Percentiles rank a stretch among this genome's conserved stretches.
These are phyloP conservation scores for Lordiphosa andalusiaca DNA, from an alignment of 2,888 invertebrate species.

Conservation along the genomic window DNA sequence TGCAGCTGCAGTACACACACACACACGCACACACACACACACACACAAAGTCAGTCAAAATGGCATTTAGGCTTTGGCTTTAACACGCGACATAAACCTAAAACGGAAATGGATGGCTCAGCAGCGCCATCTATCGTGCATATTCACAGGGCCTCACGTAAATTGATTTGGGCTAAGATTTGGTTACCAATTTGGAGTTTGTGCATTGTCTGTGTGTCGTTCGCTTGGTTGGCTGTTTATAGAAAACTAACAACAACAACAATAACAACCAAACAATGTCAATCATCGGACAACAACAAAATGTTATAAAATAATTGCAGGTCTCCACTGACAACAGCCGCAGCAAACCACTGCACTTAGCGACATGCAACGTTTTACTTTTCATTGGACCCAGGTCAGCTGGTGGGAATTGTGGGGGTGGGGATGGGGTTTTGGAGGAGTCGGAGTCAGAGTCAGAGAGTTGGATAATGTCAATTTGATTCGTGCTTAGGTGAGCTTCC, in stretches of 20 bases:
- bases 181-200: constrained; percentile 26
- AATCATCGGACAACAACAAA: constrained; percentile 48
- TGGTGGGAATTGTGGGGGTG: constrained; percentile 20
- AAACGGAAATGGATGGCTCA: constrained; percentile 51
- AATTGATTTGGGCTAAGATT: constrained; percentile 65
- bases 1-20: neutral
- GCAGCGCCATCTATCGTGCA: constrained; percentile 47
- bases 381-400: constrained; percentile 43
- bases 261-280: constrained; percentile 48
- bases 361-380: constrained; percentile 66
- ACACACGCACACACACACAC: constrained; percentile 1
- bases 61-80: constrained; percentile 61
- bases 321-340: constrained; percentile 49
- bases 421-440: neutral
- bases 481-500: constrained; percentile 17
- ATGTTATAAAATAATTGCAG: constrained; percentile 67
- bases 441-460: neutral
- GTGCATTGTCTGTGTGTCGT: constrained; percentile 50
- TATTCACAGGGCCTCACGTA: constrained; percentile 51
- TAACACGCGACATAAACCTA: constrained; percentile 50
- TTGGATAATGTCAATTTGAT: constrained; percentile 38
- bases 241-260: constrained; percentile 45
- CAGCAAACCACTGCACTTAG: constrained; percentile 57
- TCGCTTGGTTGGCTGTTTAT: constrained; percentile 72
- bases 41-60: constrained; percentile 16